These are phyloP conservation scores for Lipotes vexillifer DNA, from an alignment of 2,113 vertebrate species.

Conservation along the genomic window DNA sequence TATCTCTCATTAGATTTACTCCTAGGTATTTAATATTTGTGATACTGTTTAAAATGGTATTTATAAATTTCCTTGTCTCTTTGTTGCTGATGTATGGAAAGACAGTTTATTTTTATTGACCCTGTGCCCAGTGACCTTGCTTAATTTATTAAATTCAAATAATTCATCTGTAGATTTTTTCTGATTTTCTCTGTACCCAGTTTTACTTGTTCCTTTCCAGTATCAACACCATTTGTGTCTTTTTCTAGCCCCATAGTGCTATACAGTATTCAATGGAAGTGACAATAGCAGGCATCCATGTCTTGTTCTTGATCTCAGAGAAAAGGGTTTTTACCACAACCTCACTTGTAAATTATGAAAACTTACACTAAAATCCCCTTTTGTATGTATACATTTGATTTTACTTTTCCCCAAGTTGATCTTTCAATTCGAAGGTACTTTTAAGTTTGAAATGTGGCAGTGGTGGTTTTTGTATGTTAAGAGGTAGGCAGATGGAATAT, in stretches of 20 bases:
- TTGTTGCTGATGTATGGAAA: background rate
- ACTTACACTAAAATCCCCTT: background rate
- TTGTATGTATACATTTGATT: background rate
- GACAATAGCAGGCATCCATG: background rate
- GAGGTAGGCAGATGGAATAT: background rate
- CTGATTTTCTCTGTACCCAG: background rate
- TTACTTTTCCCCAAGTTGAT: background rate
- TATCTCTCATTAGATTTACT: background rate
- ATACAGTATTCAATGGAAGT: background rate
- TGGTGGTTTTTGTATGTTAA: background rate
- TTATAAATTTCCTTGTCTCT: constrained; percentile 5
- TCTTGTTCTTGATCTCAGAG: background rate
- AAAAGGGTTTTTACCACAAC: background rate
- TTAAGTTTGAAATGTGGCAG: background rate
- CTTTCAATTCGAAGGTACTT: background rate
- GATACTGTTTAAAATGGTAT: background rate
- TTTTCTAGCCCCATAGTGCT: background rate
- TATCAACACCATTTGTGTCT: background rate
- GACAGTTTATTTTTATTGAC: background rate
- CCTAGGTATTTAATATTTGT: background rate
- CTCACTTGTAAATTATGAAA: background rate
- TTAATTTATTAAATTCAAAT: background rate
- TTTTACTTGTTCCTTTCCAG: background rate
- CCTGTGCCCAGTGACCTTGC: background rate
- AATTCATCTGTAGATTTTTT: background rate